Evolutionary conservation across 2,797 vertebrate genomes (phyloP).

Genomic region (Hippocampus kuda): DNA sequence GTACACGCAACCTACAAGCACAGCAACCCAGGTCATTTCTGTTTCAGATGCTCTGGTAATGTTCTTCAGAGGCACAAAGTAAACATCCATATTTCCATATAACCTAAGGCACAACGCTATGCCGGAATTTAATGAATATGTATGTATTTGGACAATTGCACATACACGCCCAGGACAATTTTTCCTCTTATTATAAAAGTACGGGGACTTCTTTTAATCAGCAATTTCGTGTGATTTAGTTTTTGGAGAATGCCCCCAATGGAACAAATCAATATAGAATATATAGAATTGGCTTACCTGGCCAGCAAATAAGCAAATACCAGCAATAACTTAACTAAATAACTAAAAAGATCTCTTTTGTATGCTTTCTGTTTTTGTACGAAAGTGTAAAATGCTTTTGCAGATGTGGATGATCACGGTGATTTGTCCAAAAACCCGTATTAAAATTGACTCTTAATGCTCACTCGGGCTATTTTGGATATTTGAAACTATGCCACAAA

Average conservation of each 20-base stretch:
- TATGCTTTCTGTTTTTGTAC: neutral
- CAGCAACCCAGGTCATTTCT: neutral
- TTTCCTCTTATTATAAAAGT: neutral
- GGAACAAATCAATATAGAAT: neutral
- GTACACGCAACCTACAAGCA: slow-evolving; percentile 67
- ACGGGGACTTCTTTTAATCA: neutral
- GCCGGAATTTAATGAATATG: neutral
- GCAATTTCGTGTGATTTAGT: neutral
- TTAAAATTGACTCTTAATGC: slow-evolving; percentile 1
- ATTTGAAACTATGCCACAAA: slow-evolving; percentile 12
- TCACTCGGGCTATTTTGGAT: neutral
- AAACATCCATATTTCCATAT: neutral
- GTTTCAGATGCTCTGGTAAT: neutral
- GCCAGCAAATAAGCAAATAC: neutral
- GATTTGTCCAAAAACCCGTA: slow-evolving; percentile 1
- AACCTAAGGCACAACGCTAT: neutral
- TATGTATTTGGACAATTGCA: too few species aligned
- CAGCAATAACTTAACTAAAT: too few species aligned
- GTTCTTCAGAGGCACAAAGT: neutral
- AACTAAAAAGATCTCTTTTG: neutral
- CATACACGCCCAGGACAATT: neutral
- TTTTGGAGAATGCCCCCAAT: neutral
- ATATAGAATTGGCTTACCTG: neutral
- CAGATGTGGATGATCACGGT: neutral
- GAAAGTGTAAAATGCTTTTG: neutral